phyloP scores from a whole-genome alignment of 2,113 vertebrate genomes.

The Poecile atricapillus region DNA sequence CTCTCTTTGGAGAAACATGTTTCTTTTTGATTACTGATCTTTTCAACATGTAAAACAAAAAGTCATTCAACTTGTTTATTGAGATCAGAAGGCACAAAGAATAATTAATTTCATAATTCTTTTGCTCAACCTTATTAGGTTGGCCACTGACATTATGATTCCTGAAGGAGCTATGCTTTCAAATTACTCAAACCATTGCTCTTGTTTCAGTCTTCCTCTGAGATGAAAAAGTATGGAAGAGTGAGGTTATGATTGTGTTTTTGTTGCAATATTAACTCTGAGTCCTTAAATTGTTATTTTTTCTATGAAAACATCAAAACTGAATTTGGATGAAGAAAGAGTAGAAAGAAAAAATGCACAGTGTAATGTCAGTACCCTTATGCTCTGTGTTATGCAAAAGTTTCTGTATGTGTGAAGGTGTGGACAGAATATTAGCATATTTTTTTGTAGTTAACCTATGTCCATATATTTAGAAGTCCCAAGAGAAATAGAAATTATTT shows the following conservation, averaged over 20 bases:
- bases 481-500: not conserved
- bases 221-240: not conserved
- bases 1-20: not conserved
- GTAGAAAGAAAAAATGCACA: not conserved
- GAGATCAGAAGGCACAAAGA: not conserved
- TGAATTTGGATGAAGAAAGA: not conserved
- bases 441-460: not conserved
- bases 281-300: not conserved
- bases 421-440: not conserved
- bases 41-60: not conserved
- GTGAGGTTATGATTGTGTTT: not conserved
- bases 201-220: not conserved
- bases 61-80: not conserved
- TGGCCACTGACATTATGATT: not conserved
- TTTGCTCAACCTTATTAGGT: not conserved
- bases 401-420: not conserved
- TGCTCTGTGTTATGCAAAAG: not conserved
- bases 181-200: not conserved
- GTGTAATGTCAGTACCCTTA: not conserved
- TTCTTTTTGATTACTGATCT: not conserved
- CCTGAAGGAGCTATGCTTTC: not conserved
- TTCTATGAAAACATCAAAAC: not conserved
- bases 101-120: conserved; percentile 26
- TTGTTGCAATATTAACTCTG: not conserved
- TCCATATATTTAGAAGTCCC: not conserved